Evolutionary conservation across 2,888 invertebrate species (phyloP), one percentile per base, ranked within the genome.

Genomic region (Drosophila kanekoi): DNA sequence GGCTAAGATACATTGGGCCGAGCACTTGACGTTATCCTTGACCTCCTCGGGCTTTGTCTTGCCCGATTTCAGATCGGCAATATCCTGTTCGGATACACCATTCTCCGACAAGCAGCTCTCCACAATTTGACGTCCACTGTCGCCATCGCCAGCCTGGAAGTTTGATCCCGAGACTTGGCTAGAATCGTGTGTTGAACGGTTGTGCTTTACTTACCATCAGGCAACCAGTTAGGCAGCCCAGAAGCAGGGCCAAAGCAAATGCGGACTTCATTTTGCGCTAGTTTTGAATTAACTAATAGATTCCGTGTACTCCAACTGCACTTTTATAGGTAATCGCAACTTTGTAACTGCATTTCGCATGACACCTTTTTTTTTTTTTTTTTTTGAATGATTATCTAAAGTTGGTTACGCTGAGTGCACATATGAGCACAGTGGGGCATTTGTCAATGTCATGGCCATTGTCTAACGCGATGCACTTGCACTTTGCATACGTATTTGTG

Each of bases 21-120:
- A 63, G 14, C 83, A 83, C 49, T 85, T 83, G 0, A 85, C 5
- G n/a, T 61, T 85, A 16, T 82, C 79, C 54, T 77, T 77, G 53
- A 48, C 63, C 10, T 71, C 57, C 0, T 49, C 49, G 0, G 67
- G 20, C 18, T 71, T 74, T 0, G 49, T n/a, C 1, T 69, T 75
- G 9, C 83, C 85, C 10, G 60, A 16, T 10, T 64, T 70, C 10
- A 83, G 3, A 32, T 77, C 67, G 0, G 0, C 0, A 1, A 84
- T 1, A 1, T 85, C 83, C 49, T 85, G 54, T 0, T 3, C 0
- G 3, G 52, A 48, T 3, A 85, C 71, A 0, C 68, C 64, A 4
- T 77, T 79, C 28, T 85, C 81, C 4, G 51, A 9, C 35, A 85
- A 48, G 45, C 83, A 84, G 8, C 18, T 13, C 0, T 44, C 23